Base-by-base conservation (phyloP, 2,888 invertebrate species). In the Thymelicus acteon region DNA sequence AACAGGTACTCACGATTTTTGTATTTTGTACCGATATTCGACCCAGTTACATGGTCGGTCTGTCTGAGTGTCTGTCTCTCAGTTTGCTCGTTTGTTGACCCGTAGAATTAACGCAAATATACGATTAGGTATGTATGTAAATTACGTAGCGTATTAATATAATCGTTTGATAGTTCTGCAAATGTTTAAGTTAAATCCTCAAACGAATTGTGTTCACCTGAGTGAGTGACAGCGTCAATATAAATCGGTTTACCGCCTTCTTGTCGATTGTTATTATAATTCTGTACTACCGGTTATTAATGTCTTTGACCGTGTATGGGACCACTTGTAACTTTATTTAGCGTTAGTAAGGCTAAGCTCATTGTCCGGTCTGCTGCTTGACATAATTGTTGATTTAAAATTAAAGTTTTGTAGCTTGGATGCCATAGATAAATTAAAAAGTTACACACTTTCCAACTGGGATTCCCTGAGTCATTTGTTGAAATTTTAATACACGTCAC, bases 231-330 rank as follows among this genome's bases (percentile, higher is more conserved):
- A 85, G 78, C 85, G 89, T 90, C 91, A 88, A 76, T 83, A 82
- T 92, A 93, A 93, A 92, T 92, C 92, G 91, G 90, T 90, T 92
- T 92, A 92, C 84, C 80, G 82, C 87, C 89, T 90, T 89, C 90
- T 89, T 87, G 88, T 80, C 86, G 84, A 90, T 89, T 91, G 90
- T 91, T 85, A 90, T 89, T 91, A 82, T 90, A 89, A 90, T 86
- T 76, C 81, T 77, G 88, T 89, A 88, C 85, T 88, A 89, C 86
- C 80, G 86, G 88, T 85, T 90, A 91, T 92, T 91, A 91, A 88
- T 86, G 89, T 90, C 86, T 82, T 77, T 73, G 82, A 85, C 63
- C 63, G 58, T 49, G 67, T 61, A 49, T 39, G 63, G 69, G 57
- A 12, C 37, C 15, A 49, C 62, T 49, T 37, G 15, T 48, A 37